A percentile compares a stretch with the other conserved stretches of the same genome.
Evolutionary conservation across 2,797 vertebrate genomes (phyloP).

Genomic region (Microchirus variegatus): DNA sequence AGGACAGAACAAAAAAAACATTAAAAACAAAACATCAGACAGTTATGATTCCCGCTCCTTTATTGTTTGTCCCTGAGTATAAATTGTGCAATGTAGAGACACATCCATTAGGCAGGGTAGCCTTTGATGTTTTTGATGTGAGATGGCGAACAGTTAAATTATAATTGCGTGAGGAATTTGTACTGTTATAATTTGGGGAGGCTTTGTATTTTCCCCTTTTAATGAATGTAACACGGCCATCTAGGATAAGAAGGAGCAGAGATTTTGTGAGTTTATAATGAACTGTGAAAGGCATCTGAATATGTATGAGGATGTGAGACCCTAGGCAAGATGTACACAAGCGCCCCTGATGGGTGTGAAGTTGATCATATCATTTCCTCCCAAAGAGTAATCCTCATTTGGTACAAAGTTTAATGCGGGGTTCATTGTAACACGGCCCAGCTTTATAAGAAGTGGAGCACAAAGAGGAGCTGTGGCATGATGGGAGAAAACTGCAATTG

Average conservation of each 20-base stretch:
- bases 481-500: constrained; percentile 4
- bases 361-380: constrained; percentile 81
- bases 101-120: constrained; percentile 69
- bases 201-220: constrained; percentile 77
- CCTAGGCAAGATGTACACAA: constrained; percentile 80
- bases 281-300: constrained; percentile 79
- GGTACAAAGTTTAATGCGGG: constrained; percentile 62
- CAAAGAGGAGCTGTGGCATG: constrained; percentile 27
- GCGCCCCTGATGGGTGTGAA: constrained; percentile 80
- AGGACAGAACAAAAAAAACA: constrained; percentile 55
- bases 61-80: constrained; percentile 81
- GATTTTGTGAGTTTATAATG: constrained; percentile 77
- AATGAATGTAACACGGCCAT: constrained; percentile 71
- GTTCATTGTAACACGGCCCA: constrained; percentile 49
- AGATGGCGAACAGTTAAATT: constrained; percentile 77
- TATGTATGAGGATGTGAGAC: constrained; percentile 81
- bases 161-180: constrained; percentile 78
- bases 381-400: constrained; percentile 72
- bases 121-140: constrained; percentile 81
- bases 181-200: constrained; percentile 77
- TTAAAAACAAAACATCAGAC: constrained; percentile 59
- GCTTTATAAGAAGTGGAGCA: constrained; percentile 58
- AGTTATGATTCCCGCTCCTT: constrained; percentile 62
- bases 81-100: constrained; percentile 74
- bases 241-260: constrained; percentile 62